Base-by-base conservation (phyloP, 1,140 invertebrate species). In the Macrobrachium nipponense region DNA sequence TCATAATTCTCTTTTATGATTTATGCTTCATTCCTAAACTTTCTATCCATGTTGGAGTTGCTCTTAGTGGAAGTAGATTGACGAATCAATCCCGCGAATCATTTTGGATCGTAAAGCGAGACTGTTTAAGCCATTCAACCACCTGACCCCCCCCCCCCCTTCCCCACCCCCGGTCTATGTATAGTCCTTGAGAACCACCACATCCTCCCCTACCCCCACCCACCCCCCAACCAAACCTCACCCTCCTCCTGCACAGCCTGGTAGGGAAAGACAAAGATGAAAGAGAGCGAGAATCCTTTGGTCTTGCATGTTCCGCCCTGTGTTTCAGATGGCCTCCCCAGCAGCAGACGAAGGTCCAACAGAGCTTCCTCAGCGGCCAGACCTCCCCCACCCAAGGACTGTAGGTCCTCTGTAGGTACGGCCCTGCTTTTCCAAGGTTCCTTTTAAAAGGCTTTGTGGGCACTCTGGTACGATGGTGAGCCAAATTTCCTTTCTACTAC, bases 341-440 rank as follows among this genome's bases (percentile, higher is more conserved):
- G n/a, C 68, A 80, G 77, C 64, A 84, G 82, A 85, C 87, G 87
- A 58, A 81, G 64, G 64, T 75, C 87, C 23, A 18, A 62, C 70
- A 82, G 87, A 66, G 82, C 81, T 78, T 88, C 87, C 4, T 83
- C 87, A 70, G 83, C 79, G 23, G 87, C 78, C 70, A 88, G 87
- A 72, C 87, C 87, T 66, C 76, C 87, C 87, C 87, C 78, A 51
- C 80, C 87, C 82, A 88, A 85, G 83, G 87, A 88, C 82, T 85
- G 83, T 88, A 88, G 87, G 87, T 84, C 83, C 77, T 75, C 87
- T 81, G 87, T 88, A 88, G 87, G 87, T 88, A 88, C 76, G 87
- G 81, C 60, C 83, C 82, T 80, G 59, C 36, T 64, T 20, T 78
- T 78, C 76, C 77, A 14, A 14, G 59, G 59, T 79, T 59, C 51